Base-by-base conservation (phyloP, 2,888 invertebrate genomes). In the Smittia sp. region DNA sequence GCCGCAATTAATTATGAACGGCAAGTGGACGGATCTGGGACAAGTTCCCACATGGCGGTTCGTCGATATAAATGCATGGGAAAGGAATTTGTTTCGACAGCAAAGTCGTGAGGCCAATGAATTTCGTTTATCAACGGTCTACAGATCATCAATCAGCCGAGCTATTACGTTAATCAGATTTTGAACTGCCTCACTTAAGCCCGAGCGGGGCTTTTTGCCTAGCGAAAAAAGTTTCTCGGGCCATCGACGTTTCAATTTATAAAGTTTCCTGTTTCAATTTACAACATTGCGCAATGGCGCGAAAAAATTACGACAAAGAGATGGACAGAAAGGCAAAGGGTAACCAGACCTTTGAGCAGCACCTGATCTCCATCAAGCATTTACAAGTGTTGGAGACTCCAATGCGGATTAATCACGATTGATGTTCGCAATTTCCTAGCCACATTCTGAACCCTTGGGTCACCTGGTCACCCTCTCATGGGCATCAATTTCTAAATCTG, bases 61-160 rank as follows among this genome's bases (percentile, higher is more conserved):
- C 22, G 22, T 18, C 18, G 58, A 58, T 58, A 58, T 22, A 32
- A 32, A 32, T 32, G 32, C 32, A 32, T 32, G 32, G 32, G 32
- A 32, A 32, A 32, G 32, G 32, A 32, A 32, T 32, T 32, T 6
- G 9, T 32, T 32, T 32, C 9, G 32, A 32, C n/a, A n/a, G n/a
- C n/a, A n/a, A n/a, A n/a, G n/a, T n/a, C 32, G 32, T 32, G 32
- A 32, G 9, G 32, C 3, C 32, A 32, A 6, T 22, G 58, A 58
- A 58, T 58, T 32, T 32, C 9, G 9, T 32, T 32, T 32, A 32
- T 22, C 22, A 58, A 22, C 58, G n/a, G 3, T 22, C 13, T 22
- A 20, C 3, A 22, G 22, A 32, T 32, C 69, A 70, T 70, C 69
- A 70, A 70, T 70, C 69, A 70, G 15, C 54, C 54, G 4, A 52